Percentiles rank a stretch among this genome's conserved stretches.
These are phyloP conservation scores for Pollimyrus isidori DNA, from an alignment of 2,113 vertebrate species.

Conservation along the genomic window DNA sequence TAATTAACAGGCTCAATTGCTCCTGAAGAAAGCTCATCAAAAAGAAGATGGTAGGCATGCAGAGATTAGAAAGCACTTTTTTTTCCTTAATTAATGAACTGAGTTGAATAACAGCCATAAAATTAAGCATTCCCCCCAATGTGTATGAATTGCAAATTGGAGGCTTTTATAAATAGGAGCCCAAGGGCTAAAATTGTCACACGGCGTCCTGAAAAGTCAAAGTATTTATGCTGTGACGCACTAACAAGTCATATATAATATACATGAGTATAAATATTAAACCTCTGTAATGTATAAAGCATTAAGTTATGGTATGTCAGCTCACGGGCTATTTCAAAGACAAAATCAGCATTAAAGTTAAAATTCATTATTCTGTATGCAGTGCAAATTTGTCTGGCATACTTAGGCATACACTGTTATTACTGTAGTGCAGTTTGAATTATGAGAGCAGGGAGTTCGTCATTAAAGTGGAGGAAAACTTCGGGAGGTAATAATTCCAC, in stretches of 20 bases:
- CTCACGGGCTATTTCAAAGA: conserved; percentile 1
- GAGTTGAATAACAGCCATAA: conserved; percentile 62
- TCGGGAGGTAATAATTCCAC: background rate
- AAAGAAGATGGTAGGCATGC: conserved; percentile 59
- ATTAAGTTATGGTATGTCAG: background rate
- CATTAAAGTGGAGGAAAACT: background rate
- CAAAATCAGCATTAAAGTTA: background rate
- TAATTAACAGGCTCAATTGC: conserved; percentile 73
- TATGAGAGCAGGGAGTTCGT: background rate
- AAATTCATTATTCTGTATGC: conserved; percentile 2
- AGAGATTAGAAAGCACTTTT: conserved; percentile 51
- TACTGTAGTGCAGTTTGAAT: background rate
- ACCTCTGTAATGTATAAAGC: background rate
- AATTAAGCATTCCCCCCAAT: conserved; percentile 64
- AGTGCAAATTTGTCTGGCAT: background rate
- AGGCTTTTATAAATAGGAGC: conserved; percentile 48
- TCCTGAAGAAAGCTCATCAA: conserved; percentile 70
- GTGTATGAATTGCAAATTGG: conserved; percentile 67
- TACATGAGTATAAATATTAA: background rate
- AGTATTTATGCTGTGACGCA: conserved; percentile 50
- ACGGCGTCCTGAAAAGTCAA: conserved; percentile 61
- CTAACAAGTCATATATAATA: conserved; percentile 50
- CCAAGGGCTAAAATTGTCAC: conserved; percentile 61
- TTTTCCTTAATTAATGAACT: conserved; percentile 65
- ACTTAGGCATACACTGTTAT: background rate